Base-by-base conservation (phyloP, 2,888 invertebrate genomes). In the Oeneis ivallda region DNA sequence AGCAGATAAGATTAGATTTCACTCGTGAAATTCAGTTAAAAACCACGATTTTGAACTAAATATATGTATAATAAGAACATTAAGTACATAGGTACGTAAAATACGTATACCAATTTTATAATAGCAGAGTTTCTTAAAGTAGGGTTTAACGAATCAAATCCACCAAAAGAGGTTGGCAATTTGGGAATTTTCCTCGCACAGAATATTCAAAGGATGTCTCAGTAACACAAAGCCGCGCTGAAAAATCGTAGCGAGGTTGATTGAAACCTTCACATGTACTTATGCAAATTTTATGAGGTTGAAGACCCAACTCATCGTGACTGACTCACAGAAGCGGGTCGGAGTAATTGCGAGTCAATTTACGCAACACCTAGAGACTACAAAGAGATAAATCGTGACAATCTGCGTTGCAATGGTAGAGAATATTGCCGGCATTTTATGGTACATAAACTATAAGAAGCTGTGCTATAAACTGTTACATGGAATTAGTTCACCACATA, bases 251-350 rank as follows among this genome's bases (percentile, higher is more conserved):
- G 62, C 67, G 61, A 54, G 64, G 68, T 64, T 70, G 70, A 72
- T 70, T 70, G 72, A 70, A 69, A 64, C 69, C 64, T 67, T 70
- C 70, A 62, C 71, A 71, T 71, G 34, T 64, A 59, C 67, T 68
- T 71, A 71, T 71, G 72, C 69, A 72, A 71, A 72, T 72, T 67
- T 65, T 61, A 69, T 62, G 69, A 69, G 65, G 59, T 66, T 57
- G 60, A 64, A 69, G 66, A 66, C 65, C 67, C 62, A 67, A 65
- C 58, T 67, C 64, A 65, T 62, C 64, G 69, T 62, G 68, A 60
- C 59, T 52, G 58, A 54, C 45, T 65, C 56, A 19, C 59, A 60
- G 62, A 56, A 65, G 56, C 57, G 69, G 52, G 45, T 58, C 59
- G 52, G 57, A 50, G 54, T 52, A 45, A 65, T 67, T 49, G 56